Evolutionary conservation across 2,113 vertebrate species (phyloP).

Genomic region (Misgurnus mizolepis): DNA sequence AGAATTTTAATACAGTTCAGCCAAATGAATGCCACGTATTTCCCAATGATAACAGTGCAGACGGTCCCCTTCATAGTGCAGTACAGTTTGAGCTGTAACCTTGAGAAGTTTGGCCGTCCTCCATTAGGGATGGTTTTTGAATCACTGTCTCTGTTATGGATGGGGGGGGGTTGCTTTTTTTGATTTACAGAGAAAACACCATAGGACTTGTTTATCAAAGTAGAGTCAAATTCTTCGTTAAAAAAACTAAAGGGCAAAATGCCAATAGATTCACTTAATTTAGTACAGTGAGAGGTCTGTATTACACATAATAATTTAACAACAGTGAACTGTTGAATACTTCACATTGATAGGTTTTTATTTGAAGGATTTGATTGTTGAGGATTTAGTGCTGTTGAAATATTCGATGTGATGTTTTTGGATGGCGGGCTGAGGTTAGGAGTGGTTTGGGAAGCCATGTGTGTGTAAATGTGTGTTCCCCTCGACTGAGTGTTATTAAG

Average conservation of each 20-base stretch:
- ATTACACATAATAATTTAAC: slow-evolving; percentile 17
- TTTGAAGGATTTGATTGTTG: not conserved
- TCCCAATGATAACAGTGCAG: slow-evolving; percentile 59
- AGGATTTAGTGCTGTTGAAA: slow-evolving; percentile 21
- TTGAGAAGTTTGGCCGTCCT: slow-evolving; percentile 55
- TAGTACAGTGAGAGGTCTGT: not conserved
- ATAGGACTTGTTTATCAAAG: slow-evolving; percentile 41
- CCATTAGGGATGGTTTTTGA: slow-evolving; percentile 52
- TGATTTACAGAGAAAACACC: slow-evolving; percentile 51
- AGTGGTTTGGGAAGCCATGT: slow-evolving; percentile 17
- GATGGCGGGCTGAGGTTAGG: not conserved
- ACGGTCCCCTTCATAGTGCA: slow-evolving; percentile 40
- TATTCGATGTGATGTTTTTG: slow-evolving; percentile 11
- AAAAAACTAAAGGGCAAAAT: slow-evolving; percentile 24
- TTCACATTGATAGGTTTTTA: slow-evolving; percentile 17
- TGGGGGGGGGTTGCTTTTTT: slow-evolving; percentile 27
- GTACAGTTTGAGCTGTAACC: slow-evolving; percentile 50
- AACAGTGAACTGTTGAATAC: slow-evolving; percentile 6
- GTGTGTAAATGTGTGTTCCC: slow-evolving; percentile 18
- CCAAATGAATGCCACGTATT: slow-evolving; percentile 58
- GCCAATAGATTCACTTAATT: slow-evolving; percentile 1
- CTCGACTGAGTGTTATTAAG: slow-evolving; percentile 39
- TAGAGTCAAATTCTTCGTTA: slow-evolving; percentile 12
- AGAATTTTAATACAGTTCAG: slow-evolving; percentile 8
- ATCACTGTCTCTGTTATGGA: slow-evolving; percentile 45